These are phyloP conservation scores for Fissipunctia ypsillon DNA, from an alignment of 2,888 invertebrate genomes.

Conservation along the genomic window DNA sequence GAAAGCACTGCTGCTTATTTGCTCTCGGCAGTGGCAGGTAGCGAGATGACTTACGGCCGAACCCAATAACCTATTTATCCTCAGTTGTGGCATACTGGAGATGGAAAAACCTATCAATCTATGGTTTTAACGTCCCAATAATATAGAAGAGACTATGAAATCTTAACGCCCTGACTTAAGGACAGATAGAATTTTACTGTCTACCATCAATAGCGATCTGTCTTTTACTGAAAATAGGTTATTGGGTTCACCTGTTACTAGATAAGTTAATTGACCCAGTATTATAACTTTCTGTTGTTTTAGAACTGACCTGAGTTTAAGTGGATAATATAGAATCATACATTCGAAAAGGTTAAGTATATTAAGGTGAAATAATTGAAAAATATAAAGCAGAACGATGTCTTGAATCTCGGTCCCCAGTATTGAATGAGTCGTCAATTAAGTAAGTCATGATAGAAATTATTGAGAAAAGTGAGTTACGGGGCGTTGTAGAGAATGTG, in stretches of 20 bases:
- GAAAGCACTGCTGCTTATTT: neutral
- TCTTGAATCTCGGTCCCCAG: neutral
- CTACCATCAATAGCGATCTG: too few species aligned
- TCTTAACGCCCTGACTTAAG: too few species aligned
- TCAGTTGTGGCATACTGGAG: too few species aligned
- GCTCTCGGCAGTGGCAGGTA: neutral
- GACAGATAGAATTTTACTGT: too few species aligned
- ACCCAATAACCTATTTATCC: too few species aligned
- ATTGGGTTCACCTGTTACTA: too few species aligned
- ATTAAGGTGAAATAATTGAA: neutral
- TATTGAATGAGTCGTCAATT: neutral
- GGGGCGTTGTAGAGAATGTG: neutral
- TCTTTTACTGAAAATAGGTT: too few species aligned
- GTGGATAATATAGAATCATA: neutral
- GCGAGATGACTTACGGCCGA: neutral
- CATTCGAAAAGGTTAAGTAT: neutral
- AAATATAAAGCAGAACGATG: too few species aligned
- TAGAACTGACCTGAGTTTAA: neutral
- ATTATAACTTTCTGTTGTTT: neutral
- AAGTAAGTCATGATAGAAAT: constrained; percentile 2
- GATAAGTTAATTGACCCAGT: neutral
- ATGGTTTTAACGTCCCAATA: too few species aligned
- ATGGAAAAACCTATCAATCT: too few species aligned
- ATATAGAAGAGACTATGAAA: too few species aligned
- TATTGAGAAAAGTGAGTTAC: constrained; percentile 1